Evolutionary conservation across 2,797 vertebrate species (phyloP).

Genomic region (Merluccius polli): DNA sequence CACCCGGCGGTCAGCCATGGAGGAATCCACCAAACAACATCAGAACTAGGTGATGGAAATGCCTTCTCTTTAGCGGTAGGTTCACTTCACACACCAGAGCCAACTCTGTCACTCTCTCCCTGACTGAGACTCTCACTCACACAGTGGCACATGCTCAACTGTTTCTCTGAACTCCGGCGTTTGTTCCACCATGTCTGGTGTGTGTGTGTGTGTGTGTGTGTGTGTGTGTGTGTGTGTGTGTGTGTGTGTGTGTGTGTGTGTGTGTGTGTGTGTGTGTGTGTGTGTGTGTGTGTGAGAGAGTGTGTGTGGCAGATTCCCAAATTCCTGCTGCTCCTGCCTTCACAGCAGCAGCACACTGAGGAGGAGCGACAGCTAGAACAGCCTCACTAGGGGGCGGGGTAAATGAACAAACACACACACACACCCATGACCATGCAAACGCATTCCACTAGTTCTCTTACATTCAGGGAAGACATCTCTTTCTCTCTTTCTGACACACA

Average conservation of each 20-base stretch:
- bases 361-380: conserved; percentile 63
- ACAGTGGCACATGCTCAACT: conserved; percentile 59
- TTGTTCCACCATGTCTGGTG: conserved; percentile 74
- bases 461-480: not conserved
- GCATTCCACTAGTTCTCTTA: conserved; percentile 29
- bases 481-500: not conserved
- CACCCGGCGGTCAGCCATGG: conserved; percentile 50
- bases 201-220: conserved; percentile 72
- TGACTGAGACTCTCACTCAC: conserved; percentile 46
- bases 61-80: conserved; percentile 28
- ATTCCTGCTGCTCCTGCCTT: conserved; percentile 62
- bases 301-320: conserved; percentile 38
- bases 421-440: conserved; percentile 24
- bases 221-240: conserved; percentile 42
- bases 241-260: conserved; percentile 16
- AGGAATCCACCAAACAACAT: conserved; percentile 44
- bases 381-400: conserved; percentile 32
- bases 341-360: conserved; percentile 62
- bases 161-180: conserved; percentile 70
- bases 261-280: conserved; percentile 67
- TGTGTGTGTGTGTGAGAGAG: not conserved
- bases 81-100: conserved; percentile 47
- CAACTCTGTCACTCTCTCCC: conserved; percentile 23
- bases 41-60: conserved; percentile 37
- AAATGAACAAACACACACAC: conserved; percentile 2